phyloP scores from a whole-genome alignment of 2,888 invertebrate genomes.

The Lepidocyrtinus sp. region DNA sequence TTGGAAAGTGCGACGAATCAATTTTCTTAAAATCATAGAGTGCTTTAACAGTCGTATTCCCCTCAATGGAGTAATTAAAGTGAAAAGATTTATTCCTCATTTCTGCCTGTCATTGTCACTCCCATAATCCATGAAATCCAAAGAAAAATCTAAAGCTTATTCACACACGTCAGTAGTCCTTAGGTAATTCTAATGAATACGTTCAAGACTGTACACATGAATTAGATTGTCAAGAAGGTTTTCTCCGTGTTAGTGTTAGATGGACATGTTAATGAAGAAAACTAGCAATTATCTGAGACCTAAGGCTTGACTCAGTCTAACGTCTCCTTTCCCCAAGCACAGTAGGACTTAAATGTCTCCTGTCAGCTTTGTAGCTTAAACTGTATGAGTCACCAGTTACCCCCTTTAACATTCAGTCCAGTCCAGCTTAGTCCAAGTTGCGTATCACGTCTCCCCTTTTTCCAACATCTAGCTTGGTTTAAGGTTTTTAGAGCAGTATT shows the following conservation, averaged over 20 bases:
- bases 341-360: background rate
- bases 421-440: too few species aligned
- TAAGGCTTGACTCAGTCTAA: background rate
- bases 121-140: too few species aligned
- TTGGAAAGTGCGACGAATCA: too few species aligned
- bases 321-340: background rate
- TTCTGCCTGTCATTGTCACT: too few species aligned
- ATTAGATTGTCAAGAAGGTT: background rate
- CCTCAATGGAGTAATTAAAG: background rate
- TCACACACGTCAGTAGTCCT: background rate
- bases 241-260: constrained; percentile 9
- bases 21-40: background rate
- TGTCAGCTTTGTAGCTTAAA: background rate
- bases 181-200: background rate
- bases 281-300: background rate
- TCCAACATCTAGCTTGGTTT: too few species aligned
- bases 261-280: constrained; percentile 18
- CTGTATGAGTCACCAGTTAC: too few species aligned
- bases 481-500: too few species aligned
- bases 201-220: constrained; percentile 11
- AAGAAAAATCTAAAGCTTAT: too few species aligned
- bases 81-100: too few species aligned
- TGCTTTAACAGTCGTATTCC: background rate
- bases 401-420: too few species aligned
- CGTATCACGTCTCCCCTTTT: too few species aligned